Evolutionary conservation across 1,140 invertebrate species (phyloP), one percentile per base, ranked within the genome.

Genomic region (Lepidurus packardi): DNA sequence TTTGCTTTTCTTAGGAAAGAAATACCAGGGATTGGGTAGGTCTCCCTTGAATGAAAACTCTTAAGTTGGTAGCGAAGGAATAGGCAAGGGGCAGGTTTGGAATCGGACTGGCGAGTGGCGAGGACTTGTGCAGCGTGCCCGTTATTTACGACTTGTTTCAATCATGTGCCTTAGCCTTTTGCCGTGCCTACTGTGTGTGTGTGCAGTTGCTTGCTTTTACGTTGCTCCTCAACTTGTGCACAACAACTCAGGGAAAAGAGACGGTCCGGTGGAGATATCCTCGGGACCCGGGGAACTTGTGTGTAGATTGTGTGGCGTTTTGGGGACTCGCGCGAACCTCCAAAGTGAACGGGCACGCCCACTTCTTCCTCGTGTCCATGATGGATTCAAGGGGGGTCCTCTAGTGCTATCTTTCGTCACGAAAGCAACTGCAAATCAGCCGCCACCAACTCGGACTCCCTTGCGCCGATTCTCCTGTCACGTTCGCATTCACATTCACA

Each of bases 101-200:
- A 65, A 9, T 65, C 53, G 53, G 53, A 65, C 53, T 65, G 53
- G 53, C 53, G 53, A 65, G 53, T 65, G 53, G 53, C 53, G 53
- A 65, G 53, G 53, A 65, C 53, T 65, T 9, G 53, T 65, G 53
- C 53, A 65, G 53, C 53, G 53, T 65, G 53, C 53, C 53, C 53
- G 53, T 65, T 65, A 65, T 65, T 65, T 65, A 65, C 53, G 53
- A 65, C 53, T 65, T 65, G 53, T 65, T 65, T 65, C 53, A 65
- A 65, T 65, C 53, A 65, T 65, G 53, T 65, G 53, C 53, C 53
- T 65, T 65, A 21, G 53, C 53, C 53, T 65, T 47, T 65, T 65
- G 53, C 53, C 53, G 21, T 16, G 53, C 45, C 45, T 47, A 65
- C 53, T 65, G 53, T 65, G 53, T 65, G 53, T n/a, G 8, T 16